phyloP scores from a whole-genome alignment of 2,113 vertebrate genomes.

The Leptodactylus fuscus region DNA sequence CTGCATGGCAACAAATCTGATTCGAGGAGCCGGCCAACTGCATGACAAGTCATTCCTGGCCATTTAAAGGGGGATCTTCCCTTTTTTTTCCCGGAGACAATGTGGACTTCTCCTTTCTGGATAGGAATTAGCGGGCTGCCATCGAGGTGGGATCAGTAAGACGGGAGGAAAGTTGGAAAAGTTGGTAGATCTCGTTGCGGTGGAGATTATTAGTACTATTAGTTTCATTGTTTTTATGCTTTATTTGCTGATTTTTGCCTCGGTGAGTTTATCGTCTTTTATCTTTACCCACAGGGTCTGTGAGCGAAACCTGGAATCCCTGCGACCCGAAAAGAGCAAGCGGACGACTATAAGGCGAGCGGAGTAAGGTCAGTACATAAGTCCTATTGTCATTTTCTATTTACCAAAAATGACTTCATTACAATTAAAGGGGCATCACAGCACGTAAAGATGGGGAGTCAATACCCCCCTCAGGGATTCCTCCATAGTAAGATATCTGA shows the following conservation, averaged over 20 bases:
- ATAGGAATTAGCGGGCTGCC: not conserved
- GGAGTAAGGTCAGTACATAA: not conserved
- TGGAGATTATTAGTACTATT: not conserved
- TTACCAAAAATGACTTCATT: not conserved
- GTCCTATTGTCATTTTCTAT: not conserved
- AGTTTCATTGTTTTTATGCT: not conserved
- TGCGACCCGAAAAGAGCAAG: not conserved
- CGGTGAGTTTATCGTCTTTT: not conserved
- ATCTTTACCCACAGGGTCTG: not conserved
- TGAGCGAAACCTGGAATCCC: not conserved
- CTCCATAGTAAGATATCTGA: no score
- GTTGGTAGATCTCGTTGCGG: not conserved
- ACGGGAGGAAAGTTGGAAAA: not conserved
- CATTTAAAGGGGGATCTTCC: not conserved
- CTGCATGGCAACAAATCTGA: slow-evolving; percentile 41
- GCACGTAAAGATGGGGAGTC: no score
- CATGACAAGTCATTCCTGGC: not conserved
- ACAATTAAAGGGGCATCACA: not conserved
- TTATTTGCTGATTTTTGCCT: not conserved
- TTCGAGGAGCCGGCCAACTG: not conserved
- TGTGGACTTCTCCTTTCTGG: not conserved
- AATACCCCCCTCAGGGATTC: no score
- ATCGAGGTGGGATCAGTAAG: not conserved
- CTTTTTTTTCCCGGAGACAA: not conserved
- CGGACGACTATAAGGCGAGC: not conserved